phyloP scores from a whole-genome alignment of 2,888 invertebrate genomes.

The Rhogogaster chlorosoma region DNA sequence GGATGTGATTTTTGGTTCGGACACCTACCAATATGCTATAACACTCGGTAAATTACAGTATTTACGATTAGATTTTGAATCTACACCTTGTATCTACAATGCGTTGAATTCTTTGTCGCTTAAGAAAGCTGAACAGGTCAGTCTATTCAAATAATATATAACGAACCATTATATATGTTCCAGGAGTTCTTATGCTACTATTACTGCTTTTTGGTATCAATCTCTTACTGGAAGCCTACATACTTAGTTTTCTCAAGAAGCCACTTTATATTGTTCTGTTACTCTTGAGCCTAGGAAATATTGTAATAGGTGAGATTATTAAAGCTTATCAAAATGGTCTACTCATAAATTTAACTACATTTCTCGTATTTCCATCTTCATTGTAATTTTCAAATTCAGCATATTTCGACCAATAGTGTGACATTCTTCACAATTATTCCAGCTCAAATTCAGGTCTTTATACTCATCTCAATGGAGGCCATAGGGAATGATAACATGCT shows the following conservation, averaged over 20 bases:
- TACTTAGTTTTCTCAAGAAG: constrained; percentile 70
- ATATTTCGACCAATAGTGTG: neutral
- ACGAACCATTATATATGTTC: constrained; percentile 55
- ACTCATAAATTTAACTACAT: neutral
- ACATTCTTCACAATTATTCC: neutral
- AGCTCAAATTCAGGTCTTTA: constrained; percentile 20
- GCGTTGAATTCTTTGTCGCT: neutral
- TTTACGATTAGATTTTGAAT: constrained; percentile 16
- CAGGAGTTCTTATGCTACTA: constrained; percentile 81
- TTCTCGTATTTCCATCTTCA: neutral
- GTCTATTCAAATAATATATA: neutral
- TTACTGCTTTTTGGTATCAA: constrained; percentile 86
- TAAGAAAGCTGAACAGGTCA: neutral
- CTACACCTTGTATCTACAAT: neutral
- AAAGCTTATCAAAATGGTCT: neutral
- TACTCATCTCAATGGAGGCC: neutral
- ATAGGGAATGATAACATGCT: neutral
- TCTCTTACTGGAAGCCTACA: constrained; percentile 75
- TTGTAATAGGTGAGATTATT: constrained; percentile 67
- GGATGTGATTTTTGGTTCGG: constrained; percentile 65
- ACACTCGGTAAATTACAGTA: constrained; percentile 76
- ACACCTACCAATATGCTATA: constrained; percentile 67
- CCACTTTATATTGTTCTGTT: constrained; percentile 65
- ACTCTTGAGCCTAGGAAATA: constrained; percentile 66
- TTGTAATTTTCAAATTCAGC: neutral